A percentile compares a stretch with the other conserved stretches of the same genome.
Evolutionary conservation across 2,113 vertebrate genomes (phyloP).

Genomic region (Neogobius melanostomus): DNA sequence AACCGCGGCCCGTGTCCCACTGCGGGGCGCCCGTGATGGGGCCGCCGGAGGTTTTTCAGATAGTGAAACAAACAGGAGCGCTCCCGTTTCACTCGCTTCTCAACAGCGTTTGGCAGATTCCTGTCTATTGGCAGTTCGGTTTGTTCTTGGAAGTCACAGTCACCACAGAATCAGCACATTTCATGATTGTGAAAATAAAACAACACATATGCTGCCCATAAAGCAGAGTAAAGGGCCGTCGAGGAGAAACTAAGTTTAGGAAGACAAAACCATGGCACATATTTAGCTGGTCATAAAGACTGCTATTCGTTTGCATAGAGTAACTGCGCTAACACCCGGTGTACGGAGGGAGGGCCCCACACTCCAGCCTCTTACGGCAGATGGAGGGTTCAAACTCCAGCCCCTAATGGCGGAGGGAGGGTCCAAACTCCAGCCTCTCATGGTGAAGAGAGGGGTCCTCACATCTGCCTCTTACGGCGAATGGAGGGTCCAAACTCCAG

Average conservation of each 20-base stretch:
- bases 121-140: constrained; percentile 76
- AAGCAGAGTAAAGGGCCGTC: constrained; percentile 63
- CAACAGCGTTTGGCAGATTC: constrained; percentile 57
- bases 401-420: too few species aligned
- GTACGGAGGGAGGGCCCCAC: constrained; percentile 15
- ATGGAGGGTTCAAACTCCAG: too few species aligned
- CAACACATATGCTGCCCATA: constrained; percentile 57
- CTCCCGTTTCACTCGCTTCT: constrained; percentile 49
- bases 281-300: constrained; percentile 80
- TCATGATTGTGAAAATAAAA: constrained; percentile 61
- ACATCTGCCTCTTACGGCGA: too few species aligned
- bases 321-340: constrained; percentile 68
- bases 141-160: constrained; percentile 73
- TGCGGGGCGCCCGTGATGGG: constrained; percentile 25
- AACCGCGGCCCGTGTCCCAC: constrained; percentile 37
- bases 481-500: too few species aligned
- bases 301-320: constrained; percentile 84
- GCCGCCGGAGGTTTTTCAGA: constrained; percentile 43
- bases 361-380: background rate
- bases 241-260: constrained; percentile 65
- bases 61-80: constrained; percentile 58
- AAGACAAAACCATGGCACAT: constrained; percentile 85
- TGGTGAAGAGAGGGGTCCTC: too few species aligned
- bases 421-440: too few species aligned
- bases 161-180: constrained; percentile 62